phyloP scores from a whole-genome alignment of 2,888 invertebrate species.

The Polyploca ridens region DNA sequence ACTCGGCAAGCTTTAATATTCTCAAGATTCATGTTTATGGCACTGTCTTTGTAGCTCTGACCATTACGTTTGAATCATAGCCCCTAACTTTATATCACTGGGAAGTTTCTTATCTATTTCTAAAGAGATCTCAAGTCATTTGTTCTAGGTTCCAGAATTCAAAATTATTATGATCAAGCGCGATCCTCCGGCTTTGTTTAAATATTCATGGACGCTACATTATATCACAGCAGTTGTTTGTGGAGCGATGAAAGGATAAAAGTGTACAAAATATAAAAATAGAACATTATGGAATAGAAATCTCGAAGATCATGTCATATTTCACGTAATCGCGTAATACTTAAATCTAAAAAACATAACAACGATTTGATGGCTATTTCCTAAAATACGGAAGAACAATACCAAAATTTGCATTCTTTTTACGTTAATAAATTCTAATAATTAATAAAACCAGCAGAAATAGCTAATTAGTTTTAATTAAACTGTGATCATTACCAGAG shows the following conservation, averaged over 20 bases:
- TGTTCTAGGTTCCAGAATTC: slow-evolving; percentile 41
- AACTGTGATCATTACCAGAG: slow-evolving; percentile 52
- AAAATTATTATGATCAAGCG: slow-evolving; percentile 41
- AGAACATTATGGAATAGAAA: background rate
- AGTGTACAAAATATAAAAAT: background rate
- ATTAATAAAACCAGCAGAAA: background rate
- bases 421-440: background rate
- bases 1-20: slow-evolving; percentile 18
- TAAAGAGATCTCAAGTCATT: slow-evolving; percentile 43
- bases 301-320: too few species aligned
- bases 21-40: slow-evolving; percentile 43
- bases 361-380: background rate
- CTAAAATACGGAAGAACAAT: background rate
- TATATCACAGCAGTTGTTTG: background rate
- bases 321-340: too few species aligned
- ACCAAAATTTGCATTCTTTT: background rate
- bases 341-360: too few species aligned
- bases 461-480: slow-evolving; percentile 57
- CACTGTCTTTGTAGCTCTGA: slow-evolving; percentile 37
- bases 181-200: slow-evolving; percentile 8
- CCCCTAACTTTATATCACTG: slow-evolving; percentile 39
- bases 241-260: background rate
- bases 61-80: slow-evolving; percentile 41
- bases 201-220: background rate
- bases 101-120: slow-evolving; percentile 52